Evolutionary conservation across 2,888 invertebrate species (phyloP), one percentile per base, ranked within the genome.

Genomic region (Xestobium rufovillosum): DNA sequence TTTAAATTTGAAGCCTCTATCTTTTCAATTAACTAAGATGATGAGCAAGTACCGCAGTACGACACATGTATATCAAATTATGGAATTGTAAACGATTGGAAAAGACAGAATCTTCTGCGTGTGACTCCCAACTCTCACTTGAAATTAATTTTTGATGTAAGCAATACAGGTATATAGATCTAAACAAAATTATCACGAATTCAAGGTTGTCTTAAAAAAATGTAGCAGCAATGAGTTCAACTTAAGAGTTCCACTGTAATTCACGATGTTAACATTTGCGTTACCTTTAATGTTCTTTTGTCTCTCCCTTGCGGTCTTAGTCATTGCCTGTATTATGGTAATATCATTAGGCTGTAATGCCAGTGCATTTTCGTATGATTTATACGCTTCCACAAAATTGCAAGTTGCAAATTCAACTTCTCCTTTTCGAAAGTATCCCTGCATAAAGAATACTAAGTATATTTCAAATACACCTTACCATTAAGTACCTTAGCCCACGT

Each of bases 401-500:
- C 71, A 76, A 48, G 80, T 78, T 1, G 78, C 78, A 49, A 73
- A 74, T 61, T 83, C 78, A 1, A 83, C 78, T 64, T 83, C 82
- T 27, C 76, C 83, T 54, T 78, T 75, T 15, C 83, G 72, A 58
- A 79, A 82, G 59, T 82, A 81, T 9, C 82, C 83, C 80, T 80
- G 51, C 34, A 59, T 39, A 26, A 31, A 14, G 8, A 4, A 6
- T n/a, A 9, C 6, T 10, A 29, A n/a, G 34, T 23, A 31, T 10
- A 41, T 43, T 27, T 28, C 9, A 31, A 25, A 8, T 12, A 14
- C 8, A 14, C 4, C n/a, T 23, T 13, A 23, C 16, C 13, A 33
- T n/a, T n/a, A 9, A 31, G 14, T 23, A 79, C 84, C 73, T 86
- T 87, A 4, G 83, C 78, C 85, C 86, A 86, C 30, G 76, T 71